Evolutionary conservation across 2,888 invertebrate genomes (phyloP), one percentile per base, ranked within the genome.

Genomic region (Drosophila crucigera): DNA sequence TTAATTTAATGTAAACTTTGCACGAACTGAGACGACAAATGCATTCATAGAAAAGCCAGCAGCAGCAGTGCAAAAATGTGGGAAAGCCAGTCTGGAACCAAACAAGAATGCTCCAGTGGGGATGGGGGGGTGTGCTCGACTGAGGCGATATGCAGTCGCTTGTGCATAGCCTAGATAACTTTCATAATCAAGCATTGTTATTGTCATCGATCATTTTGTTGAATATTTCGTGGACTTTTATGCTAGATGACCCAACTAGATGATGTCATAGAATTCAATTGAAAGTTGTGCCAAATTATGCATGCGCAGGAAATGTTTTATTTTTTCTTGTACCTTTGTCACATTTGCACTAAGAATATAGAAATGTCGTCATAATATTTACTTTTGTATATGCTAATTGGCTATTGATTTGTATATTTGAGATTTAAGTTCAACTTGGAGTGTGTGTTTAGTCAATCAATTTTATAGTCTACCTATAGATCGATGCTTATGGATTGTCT

Each of bases 1-100:
- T 47, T 47, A 49, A 54, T 58, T 71, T 43, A 76, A 67, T 64
- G 68, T 59, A 43, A 76, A 76, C 30, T 41, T 39, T 66, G 76
- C 71, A 66, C 63, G 56, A 70, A 70, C 54, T 31, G 25, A 43
- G 37, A 31, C 55, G 41, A n/a, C 31, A 37, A 37, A 55, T 67
- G 68, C 59, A 68, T 55, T 70, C 62, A 63, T 43, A 59, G 55
- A 60, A 58, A 47, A 47, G 7, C 9, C 4, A 9, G 47, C 47
- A 25, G 25, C 47, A 47, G 25, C 25, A 16, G 16, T 16, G 25
- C 47, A 47, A 47, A 25, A 65, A 43, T 56, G 52, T 75, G 76
- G 64, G 76, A 75, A 75, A 70, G 25, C 16, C 47, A 47, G 9
- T 16, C 16, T 25, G 47, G 2, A 47, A 16, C 25, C 25, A 16